phyloP scores from a whole-genome alignment of 2,888 invertebrate species.

The Amphipoea lucens region DNA sequence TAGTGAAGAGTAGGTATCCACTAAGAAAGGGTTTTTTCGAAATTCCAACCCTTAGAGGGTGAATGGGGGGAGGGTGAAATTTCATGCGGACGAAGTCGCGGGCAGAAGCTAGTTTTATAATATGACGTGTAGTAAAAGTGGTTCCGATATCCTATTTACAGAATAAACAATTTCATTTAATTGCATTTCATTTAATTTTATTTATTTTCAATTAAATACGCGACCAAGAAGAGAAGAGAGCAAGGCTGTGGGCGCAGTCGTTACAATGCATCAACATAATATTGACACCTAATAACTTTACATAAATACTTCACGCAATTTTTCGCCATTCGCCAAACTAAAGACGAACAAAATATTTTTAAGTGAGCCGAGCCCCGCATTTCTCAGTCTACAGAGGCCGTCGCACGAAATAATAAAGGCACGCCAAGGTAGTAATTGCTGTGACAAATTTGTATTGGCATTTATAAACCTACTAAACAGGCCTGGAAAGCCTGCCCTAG shows the following conservation, averaged over 20 bases:
- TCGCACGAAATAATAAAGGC: constrained; percentile 41
- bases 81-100: no score
- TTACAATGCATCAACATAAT: background rate
- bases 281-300: background rate
- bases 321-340: constrained; percentile 1
- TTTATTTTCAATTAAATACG: background rate
- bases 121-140: no score
- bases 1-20: no score
- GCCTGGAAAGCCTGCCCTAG: constrained; percentile 9
- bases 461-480: constrained; percentile 29
- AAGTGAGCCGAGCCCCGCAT: constrained; percentile 25
- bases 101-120: no score
- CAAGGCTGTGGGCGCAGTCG: background rate
- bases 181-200: background rate
- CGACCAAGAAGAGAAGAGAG: background rate
- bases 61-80: no score
- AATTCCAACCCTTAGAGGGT: no score
- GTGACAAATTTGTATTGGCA: constrained; percentile 62
- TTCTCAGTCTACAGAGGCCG: constrained; percentile 25
- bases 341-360: constrained; percentile 22
- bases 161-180: no score
- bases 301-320: background rate
- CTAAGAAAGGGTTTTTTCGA: no score
- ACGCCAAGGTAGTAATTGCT: constrained; percentile 43
- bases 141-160: no score